phyloP scores from a whole-genome alignment of 2,888 invertebrate species.

The Athalia rosae region DNA sequence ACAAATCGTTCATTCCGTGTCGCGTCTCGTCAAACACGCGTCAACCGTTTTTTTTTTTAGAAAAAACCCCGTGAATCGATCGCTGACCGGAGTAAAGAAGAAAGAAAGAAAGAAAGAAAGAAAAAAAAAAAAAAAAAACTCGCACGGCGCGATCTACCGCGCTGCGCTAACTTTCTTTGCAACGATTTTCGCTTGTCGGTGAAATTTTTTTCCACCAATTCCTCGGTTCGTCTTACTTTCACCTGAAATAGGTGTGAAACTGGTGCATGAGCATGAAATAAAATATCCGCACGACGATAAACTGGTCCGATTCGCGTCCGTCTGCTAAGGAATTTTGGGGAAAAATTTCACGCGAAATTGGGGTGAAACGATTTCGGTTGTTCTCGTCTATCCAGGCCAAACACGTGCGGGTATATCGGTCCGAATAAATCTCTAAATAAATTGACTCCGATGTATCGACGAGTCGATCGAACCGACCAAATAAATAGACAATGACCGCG shows the following conservation, averaged over 20 bases:
- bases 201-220: conserved; percentile 34
- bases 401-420: too few relatives aligned
- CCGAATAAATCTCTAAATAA: background rate
- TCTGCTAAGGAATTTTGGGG: too few relatives aligned
- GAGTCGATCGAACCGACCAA: background rate
- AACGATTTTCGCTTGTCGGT: conserved; percentile 20
- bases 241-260: background rate
- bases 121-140: background rate
- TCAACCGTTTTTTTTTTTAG: too few relatives aligned
- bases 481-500: conserved; percentile 30
- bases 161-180: conserved; percentile 26
- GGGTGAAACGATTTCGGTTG: too few relatives aligned
- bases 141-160: background rate
- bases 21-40: too few relatives aligned
- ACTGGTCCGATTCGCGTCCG: too few relatives aligned
- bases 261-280: too few relatives aligned
- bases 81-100: background rate
- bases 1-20: too few relatives aligned
- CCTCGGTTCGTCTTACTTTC: conserved; percentile 40
- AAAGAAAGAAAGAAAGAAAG: conserved; percentile 8
- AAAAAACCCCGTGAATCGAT: too few relatives aligned
- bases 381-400: too few relatives aligned
- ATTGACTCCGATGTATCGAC: background rate
- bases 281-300: too few relatives aligned
- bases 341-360: too few relatives aligned